A percentile compares a stretch with the other conserved stretches of the same genome.
These are phyloP conservation scores for Drosophila anomalata DNA, from an alignment of 2,888 invertebrate species.

Conservation along the genomic window DNA sequence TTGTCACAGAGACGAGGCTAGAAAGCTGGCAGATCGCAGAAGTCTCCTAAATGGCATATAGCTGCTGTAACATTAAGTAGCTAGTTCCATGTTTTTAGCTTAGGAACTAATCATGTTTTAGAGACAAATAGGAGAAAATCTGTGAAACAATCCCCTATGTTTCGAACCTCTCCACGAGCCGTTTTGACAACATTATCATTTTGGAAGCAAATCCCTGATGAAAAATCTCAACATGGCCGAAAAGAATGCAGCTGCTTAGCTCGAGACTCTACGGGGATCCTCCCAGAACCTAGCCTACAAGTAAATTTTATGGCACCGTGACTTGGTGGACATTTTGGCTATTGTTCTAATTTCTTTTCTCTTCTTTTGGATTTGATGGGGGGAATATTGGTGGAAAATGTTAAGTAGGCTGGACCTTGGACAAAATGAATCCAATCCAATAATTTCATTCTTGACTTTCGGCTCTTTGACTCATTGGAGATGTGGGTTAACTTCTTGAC, in stretches of 20 bases:
- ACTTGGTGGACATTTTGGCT: conserved; percentile 53
- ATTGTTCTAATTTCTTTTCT: conserved; percentile 26
- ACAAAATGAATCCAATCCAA: conserved; percentile 50
- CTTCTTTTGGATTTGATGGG: conserved; percentile 5
- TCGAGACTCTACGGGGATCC: conserved; percentile 31
- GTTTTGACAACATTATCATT: conserved; percentile 36
- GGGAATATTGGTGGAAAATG: conserved; percentile 51
- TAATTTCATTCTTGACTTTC: conserved; percentile 69
- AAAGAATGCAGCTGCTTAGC: conserved; percentile 31
- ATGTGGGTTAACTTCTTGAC: conserved; percentile 72
- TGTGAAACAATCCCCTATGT: not conserved
- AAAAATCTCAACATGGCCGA: conserved; percentile 17
- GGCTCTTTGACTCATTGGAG: conserved; percentile 28
- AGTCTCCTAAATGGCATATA: not conserved
- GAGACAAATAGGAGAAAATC: conserved; percentile 24
- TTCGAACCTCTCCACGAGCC: not conserved
- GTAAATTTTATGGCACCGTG: conserved; percentile 51
- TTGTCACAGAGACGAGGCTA: conserved; percentile 52
- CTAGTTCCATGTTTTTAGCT: not conserved
- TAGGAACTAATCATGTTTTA: not conserved
- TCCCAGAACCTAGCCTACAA: conserved; percentile 20
- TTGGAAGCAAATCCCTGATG: conserved; percentile 8
- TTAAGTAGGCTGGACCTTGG: conserved; percentile 59
- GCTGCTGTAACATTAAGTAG: not conserved
- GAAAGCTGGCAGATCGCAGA: conserved; percentile 37